Evolutionary conservation across 2,888 invertebrate species (phyloP), one percentile per base, ranked within the genome.

Genomic region (Octodonta nipae): DNA sequence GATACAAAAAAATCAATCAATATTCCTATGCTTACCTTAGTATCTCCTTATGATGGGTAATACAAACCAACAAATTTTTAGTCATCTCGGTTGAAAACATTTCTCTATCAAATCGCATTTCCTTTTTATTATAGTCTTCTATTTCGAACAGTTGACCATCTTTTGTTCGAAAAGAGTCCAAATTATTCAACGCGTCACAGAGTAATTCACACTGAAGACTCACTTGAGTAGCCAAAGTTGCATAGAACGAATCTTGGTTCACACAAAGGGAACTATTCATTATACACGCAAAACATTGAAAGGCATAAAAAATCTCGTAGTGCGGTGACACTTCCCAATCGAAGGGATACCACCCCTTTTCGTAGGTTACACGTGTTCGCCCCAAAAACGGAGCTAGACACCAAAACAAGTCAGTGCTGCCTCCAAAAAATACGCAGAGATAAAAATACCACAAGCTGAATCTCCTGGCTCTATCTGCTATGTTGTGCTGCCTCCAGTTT

Each of bases 371-470:
- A 15, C 5, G 13, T 34, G 13, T 30, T 30, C 30, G 3, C 26
- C 20, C 8, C n/a, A 34, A 13, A 13, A 34, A 34, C 2, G 34
- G 34, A 3, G 26, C 7, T 16, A 20, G 2, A 4, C 15, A 20
- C 30, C 30, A 34, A 30, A 30, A 30, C 2, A 34, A 3, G 15
- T 30, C 34, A 3, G 34, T 34, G 13, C 20, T 30, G 2, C 12
- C 5, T 5, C 27, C 30, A n/a, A 34, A 6, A n/a, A 17, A 29
- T 7, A 34, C 3, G 12, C 30, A 29, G 4, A 13, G n/a, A 13
- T 30, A 26, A n/a, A 34, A 30, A 7, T 24, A 5, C 20, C 13
- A 7, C 4, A 22, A 8, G 14, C 4, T 22, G 13, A 20, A 3
- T 8, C 8, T 26, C 7, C 26, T 30, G 12, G 34, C 16, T 8